Percentiles rank a stretch among this genome's conserved stretches.
Evolutionary conservation across 2,113 vertebrate genomes (phyloP).

Genomic region (Chaetodon trifascialis): DNA sequence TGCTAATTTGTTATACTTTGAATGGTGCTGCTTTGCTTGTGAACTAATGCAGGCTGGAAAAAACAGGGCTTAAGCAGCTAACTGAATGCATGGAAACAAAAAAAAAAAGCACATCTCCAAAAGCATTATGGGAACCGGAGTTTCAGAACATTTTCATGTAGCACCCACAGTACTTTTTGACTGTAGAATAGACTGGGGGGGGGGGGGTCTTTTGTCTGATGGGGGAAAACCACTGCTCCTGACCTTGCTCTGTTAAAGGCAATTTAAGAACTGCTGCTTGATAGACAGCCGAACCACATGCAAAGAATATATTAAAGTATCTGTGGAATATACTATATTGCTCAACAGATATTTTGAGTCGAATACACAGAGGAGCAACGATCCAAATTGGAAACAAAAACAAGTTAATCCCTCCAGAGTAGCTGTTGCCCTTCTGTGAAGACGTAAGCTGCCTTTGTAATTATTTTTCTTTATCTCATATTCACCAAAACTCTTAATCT

Average conservation of each 20-base stretch:
- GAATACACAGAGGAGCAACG: not conserved
- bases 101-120: too few species aligned
- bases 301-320: not conserved
- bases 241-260: constrained; percentile 6
- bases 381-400: not conserved
- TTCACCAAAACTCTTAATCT: not conserved
- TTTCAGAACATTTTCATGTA: not conserved
- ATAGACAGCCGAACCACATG: not conserved
- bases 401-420: not conserved
- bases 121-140: not conserved
- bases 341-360: not conserved
- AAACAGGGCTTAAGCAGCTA: too few species aligned
- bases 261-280: not conserved
- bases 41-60: too few species aligned
- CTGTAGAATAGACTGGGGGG: too few species aligned
- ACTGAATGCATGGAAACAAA: too few species aligned
- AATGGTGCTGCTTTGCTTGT: not conserved
- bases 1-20: not conserved
- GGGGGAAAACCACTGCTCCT: not conserved
- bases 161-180: not conserved
- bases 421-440: not conserved
- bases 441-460: not conserved
- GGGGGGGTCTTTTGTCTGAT: too few species aligned
- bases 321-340: not conserved
- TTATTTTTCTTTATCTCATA: not conserved